Conservation (phyloP, 2,888 invertebrate species). For the Phragmatobia fuliginosa region DNA sequence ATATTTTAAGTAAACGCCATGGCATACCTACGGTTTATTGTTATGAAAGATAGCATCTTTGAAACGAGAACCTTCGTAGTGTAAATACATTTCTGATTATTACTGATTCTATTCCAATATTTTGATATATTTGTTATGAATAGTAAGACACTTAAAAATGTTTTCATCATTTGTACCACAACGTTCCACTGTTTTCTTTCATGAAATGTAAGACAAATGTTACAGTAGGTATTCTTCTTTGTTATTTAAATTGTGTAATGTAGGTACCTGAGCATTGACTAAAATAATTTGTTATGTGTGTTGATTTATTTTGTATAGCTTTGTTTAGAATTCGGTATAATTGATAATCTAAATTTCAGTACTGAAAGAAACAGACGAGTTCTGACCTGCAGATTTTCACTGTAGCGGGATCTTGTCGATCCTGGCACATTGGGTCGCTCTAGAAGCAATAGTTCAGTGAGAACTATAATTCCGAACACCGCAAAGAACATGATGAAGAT, state of each 20-base stretch:
- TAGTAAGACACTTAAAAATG: neutral
- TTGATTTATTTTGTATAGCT: neutral
- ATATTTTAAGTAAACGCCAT: slow-evolving; percentile 1
- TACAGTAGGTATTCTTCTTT: neutral
- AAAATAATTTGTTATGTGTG: neutral
- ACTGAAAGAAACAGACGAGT: slow-evolving; percentile 19
- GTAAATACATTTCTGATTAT: neutral
- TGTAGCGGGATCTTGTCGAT: slow-evolving; percentile 85
- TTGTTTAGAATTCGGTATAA: neutral
- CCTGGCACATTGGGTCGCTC: slow-evolving; percentile 86
- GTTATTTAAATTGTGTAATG: neutral
- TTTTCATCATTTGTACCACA: neutral
- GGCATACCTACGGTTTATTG: neutral
- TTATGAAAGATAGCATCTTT: neutral
- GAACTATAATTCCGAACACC: slow-evolving; percentile 94
- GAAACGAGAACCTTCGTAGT: neutral
- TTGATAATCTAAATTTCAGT: neutral
- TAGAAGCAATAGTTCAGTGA: slow-evolving; percentile 92
- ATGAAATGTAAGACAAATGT: neutral
- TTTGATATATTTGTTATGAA: neutral
- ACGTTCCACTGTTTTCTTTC: neutral
- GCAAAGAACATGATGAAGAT: slow-evolving; percentile 96
- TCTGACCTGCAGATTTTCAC: slow-evolving; percentile 90
- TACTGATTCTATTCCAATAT: neutral
- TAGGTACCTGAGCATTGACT: neutral